These are phyloP conservation scores for Burhinus oedicnemus DNA, from an alignment of 2,113 vertebrate species.

Conservation along the genomic window DNA sequence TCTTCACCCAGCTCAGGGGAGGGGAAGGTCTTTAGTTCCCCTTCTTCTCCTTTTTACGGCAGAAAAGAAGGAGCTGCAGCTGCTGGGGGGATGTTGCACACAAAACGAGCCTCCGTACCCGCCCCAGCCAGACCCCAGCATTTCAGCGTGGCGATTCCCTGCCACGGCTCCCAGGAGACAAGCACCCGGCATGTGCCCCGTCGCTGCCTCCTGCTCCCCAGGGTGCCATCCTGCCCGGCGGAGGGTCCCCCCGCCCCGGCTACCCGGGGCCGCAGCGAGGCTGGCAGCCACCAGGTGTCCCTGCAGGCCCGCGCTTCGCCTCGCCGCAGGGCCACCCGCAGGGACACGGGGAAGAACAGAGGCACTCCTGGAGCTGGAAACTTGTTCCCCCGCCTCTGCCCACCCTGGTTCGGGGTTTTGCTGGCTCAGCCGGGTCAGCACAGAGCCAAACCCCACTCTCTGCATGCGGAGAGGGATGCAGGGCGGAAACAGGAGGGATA, in stretches of 20 bases:
- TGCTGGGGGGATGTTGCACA: not conserved
- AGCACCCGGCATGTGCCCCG: no score
- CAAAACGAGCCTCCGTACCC: fast-evolving
- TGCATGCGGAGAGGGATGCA: not conserved
- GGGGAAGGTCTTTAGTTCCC: not conserved
- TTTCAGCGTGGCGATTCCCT: not conserved
- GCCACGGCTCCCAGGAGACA: not conserved
- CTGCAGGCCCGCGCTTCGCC: slow-evolving; percentile 3
- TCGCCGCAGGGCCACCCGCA: not conserved
- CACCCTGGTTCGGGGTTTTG: not conserved
- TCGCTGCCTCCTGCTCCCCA: not conserved
- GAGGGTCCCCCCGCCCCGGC: not conserved
- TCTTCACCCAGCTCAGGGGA: not conserved
- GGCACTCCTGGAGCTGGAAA: not conserved
- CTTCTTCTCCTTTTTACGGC: not conserved
- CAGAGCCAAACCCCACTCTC: not conserved
- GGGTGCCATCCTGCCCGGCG: not conserved
- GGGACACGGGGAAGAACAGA: not conserved
- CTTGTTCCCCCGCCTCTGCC: not conserved
- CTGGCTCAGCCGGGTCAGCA: not conserved
- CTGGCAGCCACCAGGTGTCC: slow-evolving; percentile 51
- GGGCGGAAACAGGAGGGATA: not conserved
- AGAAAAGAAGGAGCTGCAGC: not conserved
- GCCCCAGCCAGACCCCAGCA: fast-evolving
- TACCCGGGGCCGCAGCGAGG: not conserved